phyloP scores from a whole-genome alignment of 2,797 vertebrate genomes.

The Fratercula arctica region DNA sequence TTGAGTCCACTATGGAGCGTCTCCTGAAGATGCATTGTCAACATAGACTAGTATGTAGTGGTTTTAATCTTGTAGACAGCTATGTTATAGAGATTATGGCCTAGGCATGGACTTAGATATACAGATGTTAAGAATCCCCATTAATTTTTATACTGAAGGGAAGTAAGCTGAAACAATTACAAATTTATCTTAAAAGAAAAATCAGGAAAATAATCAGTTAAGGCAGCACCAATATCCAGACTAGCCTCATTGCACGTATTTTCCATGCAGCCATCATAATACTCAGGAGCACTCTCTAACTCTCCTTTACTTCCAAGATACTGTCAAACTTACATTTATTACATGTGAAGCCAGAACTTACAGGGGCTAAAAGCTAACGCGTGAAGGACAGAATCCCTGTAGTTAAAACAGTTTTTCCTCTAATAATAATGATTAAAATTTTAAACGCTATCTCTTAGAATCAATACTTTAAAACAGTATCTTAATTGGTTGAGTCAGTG shows the following conservation, averaged over 20 bases:
- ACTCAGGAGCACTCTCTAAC: neutral
- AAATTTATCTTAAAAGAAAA: neutral
- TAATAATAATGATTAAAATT: neutral
- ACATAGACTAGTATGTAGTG: fast-evolving
- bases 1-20: neutral
- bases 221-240: neutral
- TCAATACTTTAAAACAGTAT: neutral
- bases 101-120: neutral
- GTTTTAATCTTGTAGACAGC: neutral
- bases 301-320: neutral
- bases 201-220: neutral
- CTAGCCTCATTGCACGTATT: neutral
- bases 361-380: neutral
- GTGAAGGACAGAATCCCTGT: neutral
- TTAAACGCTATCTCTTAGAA: neutral
- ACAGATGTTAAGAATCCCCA: neutral
- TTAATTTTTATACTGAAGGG: neutral
- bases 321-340: neutral
- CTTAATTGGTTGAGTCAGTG: neutral
- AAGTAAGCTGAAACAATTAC: neutral
- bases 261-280: neutral
- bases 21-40: neutral
- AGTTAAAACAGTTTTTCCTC: neutral
- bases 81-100: neutral
- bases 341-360: neutral